Evolutionary conservation across 2,888 invertebrate species (phyloP).

Genomic region (Caenorhabditis sp.): DNA sequence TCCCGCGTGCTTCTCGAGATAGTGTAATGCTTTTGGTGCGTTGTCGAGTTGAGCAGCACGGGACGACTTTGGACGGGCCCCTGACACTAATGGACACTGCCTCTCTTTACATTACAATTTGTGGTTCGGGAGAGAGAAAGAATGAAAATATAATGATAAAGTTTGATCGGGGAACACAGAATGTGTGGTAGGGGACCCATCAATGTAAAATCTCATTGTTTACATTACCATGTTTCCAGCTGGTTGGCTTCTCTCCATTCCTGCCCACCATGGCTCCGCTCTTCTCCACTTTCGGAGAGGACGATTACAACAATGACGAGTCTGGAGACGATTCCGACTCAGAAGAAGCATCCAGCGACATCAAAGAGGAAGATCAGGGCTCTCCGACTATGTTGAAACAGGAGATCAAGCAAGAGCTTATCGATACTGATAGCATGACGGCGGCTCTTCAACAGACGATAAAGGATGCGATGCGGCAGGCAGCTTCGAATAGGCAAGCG

Average conservation of each 20-base stretch:
- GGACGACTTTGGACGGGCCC: constrained; percentile 56
- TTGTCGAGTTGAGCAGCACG: neutral
- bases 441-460: constrained; percentile 74
- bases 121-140: constrained; percentile 10
- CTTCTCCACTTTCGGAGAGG: constrained; percentile 71
- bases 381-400: constrained; percentile 55
- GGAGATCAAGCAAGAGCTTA: constrained; percentile 44
- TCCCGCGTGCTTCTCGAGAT: constrained; percentile 1
- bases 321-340: constrained; percentile 70
- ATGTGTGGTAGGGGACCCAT: no score
- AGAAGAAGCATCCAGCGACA: constrained; percentile 68
- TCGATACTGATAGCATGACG: constrained; percentile 41
- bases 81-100: constrained; percentile 38
- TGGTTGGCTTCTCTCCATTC: constrained; percentile 64
- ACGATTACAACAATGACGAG: constrained; percentile 73
- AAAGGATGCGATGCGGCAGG: constrained; percentile 78
- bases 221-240: no score
- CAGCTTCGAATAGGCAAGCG: constrained; percentile 72
- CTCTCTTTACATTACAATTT: constrained; percentile 40
- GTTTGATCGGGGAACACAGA: no score
- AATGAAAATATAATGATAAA: neutral
- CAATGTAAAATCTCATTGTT: no score
- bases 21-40: constrained; percentile 62
- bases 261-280: constrained; percentile 74
- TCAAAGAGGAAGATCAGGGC: constrained; percentile 56